These are phyloP conservation scores for Pomacea canaliculata DNA, from an alignment of 2,888 invertebrate species.

Conservation along the genomic window DNA sequence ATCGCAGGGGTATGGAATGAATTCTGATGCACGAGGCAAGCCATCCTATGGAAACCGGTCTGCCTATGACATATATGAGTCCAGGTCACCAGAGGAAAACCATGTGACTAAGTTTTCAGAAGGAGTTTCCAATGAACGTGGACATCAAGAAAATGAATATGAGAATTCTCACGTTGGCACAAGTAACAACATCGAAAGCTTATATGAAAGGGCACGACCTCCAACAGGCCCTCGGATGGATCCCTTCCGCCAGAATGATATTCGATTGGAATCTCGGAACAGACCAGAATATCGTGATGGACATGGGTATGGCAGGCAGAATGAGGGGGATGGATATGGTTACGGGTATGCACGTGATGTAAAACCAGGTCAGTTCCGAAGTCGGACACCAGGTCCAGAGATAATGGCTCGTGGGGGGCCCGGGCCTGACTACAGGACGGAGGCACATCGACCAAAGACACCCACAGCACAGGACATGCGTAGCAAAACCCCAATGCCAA, in stretches of 20 bases:
- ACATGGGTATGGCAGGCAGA: slow-evolving; percentile 4
- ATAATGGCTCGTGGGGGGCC: slow-evolving; percentile 57
- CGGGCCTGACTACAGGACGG: slow-evolving; percentile 54
- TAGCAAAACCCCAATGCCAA: slow-evolving; percentile 65
- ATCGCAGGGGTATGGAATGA: slow-evolving; percentile 35
- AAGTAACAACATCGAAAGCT: slow-evolving; percentile 28
- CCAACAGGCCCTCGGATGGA: slow-evolving; percentile 56
- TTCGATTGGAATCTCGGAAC: slow-evolving; percentile 21
- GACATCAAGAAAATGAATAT: slow-evolving; percentile 39
- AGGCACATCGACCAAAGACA: slow-evolving; percentile 61
- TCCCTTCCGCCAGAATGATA: slow-evolving; percentile 31
- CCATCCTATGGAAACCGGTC: slow-evolving; percentile 38
- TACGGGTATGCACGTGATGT: slow-evolving; percentile 34
- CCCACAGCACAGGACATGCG: slow-evolving; percentile 65
- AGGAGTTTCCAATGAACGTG: slow-evolving; percentile 14
- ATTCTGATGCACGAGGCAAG: slow-evolving; percentile 40
- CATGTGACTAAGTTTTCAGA: slow-evolving; percentile 28
- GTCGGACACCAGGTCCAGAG: slow-evolving; percentile 70
- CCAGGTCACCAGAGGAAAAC: slow-evolving; percentile 26
- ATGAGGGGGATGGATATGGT: slow-evolving; percentile 13
- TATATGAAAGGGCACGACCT: slow-evolving; percentile 41
- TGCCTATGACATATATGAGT: slow-evolving; percentile 23
- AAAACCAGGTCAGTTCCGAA: slow-evolving; percentile 61
- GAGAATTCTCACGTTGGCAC: slow-evolving; percentile 46
- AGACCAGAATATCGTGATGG: slow-evolving; percentile 25